A percentile compares a stretch with the other conserved stretches of the same genome.
Evolutionary conservation across 2,797 vertebrate species (phyloP).

Genomic region (Hapalemur alaotrensis): DNA sequence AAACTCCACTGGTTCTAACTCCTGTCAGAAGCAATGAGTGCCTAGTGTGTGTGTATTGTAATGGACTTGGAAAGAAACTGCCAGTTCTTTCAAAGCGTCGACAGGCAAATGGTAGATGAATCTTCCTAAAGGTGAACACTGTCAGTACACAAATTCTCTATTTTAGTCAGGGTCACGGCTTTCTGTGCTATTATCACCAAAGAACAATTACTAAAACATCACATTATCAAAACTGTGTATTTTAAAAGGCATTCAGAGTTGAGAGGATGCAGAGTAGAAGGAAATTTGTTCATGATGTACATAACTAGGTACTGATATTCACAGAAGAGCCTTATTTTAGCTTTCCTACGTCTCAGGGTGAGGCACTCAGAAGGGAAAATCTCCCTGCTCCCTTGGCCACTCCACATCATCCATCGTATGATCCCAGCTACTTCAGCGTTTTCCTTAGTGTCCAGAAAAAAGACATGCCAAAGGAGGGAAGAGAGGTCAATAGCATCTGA

Average conservation of each 20-base stretch:
- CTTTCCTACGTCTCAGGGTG: not conserved
- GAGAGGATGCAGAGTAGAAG: not conserved
- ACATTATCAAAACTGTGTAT: not conserved
- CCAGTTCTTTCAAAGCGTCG: not conserved
- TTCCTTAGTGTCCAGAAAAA: not conserved
- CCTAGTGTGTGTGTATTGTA: not conserved
- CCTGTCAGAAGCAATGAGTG: not conserved
- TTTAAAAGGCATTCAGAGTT: not conserved
- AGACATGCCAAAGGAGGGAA: not conserved
- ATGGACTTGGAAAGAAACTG: not conserved
- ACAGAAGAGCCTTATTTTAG: not conserved
- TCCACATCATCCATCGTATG: accelerated
- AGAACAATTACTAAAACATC: not conserved
- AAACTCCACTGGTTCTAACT: not conserved
- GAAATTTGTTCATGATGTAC: not conserved
- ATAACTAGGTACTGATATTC: not conserved
- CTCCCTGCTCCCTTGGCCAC: not conserved
- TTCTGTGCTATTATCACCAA: not conserved
- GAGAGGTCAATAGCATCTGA: not conserved
- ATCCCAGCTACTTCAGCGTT: not conserved
- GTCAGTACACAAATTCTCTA: not conserved
- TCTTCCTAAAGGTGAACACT: not conserved
- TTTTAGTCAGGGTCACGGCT: not conserved
- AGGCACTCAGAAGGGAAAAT: not conserved
- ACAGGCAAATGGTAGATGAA: not conserved